These are phyloP conservation scores for Mamestra configurata DNA, from an alignment of 1,140 invertebrate genomes.

Conservation along the genomic window DNA sequence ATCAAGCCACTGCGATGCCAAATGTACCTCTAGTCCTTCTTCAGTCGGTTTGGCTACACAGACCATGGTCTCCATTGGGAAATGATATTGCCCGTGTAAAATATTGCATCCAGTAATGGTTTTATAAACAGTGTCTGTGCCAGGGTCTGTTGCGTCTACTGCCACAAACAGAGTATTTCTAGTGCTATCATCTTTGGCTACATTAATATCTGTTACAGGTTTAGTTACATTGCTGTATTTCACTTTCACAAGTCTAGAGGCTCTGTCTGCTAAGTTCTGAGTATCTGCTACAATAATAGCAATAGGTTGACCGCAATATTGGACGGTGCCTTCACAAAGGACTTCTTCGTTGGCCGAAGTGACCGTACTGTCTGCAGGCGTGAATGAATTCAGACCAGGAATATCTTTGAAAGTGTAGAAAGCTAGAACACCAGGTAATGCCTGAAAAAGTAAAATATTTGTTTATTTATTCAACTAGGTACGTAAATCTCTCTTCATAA, in stretches of 20 bases:
- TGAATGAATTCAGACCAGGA: conserved; percentile 90
- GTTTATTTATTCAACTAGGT: too few species aligned
- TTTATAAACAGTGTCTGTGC: conserved; percentile 23
- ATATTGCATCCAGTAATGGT: background rate
- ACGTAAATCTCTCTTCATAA: too few species aligned
- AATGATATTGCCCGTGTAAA: conserved; percentile 51
- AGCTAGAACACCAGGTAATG: conserved; percentile 90
- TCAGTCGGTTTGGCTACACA: conserved; percentile 77
- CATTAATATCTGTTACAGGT: conserved; percentile 36
- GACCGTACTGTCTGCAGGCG: conserved; percentile 67
- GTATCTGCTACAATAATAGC: conserved; percentile 92
- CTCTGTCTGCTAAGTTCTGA: conserved; percentile 89
- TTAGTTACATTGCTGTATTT: conserved; percentile 56
- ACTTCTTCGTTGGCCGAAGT: conserved; percentile 86
- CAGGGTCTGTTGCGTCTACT: conserved; percentile 19
- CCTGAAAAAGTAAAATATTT: conserved; percentile 76
- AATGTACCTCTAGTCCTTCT: conserved; percentile 88
- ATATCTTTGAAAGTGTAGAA: conserved; percentile 91
- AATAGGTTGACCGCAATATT: conserved; percentile 92
- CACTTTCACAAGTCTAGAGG: conserved; percentile 91
- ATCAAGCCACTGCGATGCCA: conserved; percentile 90
- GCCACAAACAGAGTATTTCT: conserved; percentile 31
- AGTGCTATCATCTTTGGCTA: conserved; percentile 25
- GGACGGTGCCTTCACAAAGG: conserved; percentile 86
- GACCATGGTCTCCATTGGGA: conserved; percentile 50